phyloP scores from a whole-genome alignment of 2,113 vertebrate genomes.

The Vanacampus margaritifer region DNA sequence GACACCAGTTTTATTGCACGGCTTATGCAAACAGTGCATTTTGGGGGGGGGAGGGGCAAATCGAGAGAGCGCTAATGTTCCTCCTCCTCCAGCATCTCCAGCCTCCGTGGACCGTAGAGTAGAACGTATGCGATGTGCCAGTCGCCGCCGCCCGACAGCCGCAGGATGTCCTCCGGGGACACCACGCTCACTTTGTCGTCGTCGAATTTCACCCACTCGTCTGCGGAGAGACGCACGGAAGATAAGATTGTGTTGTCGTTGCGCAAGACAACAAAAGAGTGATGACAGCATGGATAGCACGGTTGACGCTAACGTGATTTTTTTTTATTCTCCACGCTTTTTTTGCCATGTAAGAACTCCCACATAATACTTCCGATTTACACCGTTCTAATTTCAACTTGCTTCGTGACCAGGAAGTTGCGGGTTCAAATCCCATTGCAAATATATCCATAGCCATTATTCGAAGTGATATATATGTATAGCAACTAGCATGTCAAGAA shows the following conservation, averaged over 20 bases:
- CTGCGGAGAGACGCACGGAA: conserved; percentile 57
- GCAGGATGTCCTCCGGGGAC: conserved; percentile 93
- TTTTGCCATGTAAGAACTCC: too few relatives aligned
- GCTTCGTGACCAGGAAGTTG: too few relatives aligned
- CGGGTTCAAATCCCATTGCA: too few relatives aligned
- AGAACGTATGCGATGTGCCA: conserved; percentile 99
- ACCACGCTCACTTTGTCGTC: conserved; percentile 98
- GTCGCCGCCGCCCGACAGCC: conserved; percentile 94
- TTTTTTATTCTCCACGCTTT: too few relatives aligned
- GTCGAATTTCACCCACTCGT: conserved; percentile 99
- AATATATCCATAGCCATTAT: too few relatives aligned
- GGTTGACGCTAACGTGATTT: too few relatives aligned
- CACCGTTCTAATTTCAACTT: too few relatives aligned
- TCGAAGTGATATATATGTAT: too few relatives aligned
- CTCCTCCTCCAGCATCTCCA: conserved; percentile 77
- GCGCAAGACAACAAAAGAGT: not conserved
- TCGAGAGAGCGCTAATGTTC: conserved; percentile 66
- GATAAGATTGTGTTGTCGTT: not conserved
- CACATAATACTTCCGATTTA: too few relatives aligned
- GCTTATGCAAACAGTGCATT: conserved; percentile 84
- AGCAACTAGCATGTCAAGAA: too few relatives aligned
- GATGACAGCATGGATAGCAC: too few relatives aligned
- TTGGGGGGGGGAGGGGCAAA: conserved; percentile 26
- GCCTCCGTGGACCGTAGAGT: conserved; percentile 90
- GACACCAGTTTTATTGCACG: conserved; percentile 94